Conservation (phyloP, 2,113 vertebrate species). For the Pedionomus torquatus region DNA sequence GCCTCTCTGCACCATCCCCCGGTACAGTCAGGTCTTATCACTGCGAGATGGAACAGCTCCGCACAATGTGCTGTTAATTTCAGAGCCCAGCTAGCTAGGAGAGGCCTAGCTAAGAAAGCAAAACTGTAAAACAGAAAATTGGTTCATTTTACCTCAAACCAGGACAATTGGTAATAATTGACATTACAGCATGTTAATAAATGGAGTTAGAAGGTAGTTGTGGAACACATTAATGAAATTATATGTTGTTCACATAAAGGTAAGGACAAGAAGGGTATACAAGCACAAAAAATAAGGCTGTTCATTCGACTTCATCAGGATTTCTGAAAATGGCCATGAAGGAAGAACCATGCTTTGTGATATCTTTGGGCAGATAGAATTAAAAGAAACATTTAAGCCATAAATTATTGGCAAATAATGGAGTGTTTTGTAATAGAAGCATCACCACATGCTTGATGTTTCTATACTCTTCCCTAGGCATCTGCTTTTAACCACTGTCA, state of each 20-base stretch:
- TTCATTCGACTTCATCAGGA: background rate
- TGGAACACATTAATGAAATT: background rate
- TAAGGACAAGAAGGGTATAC: background rate
- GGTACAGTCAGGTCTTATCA: too few species aligned
- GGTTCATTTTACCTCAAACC: too few species aligned
- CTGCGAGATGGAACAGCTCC: too few species aligned
- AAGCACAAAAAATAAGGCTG: background rate
- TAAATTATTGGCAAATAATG: background rate
- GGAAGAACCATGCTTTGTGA: background rate
- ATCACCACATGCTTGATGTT: background rate
- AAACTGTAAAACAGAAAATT: too few species aligned
- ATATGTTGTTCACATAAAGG: background rate
- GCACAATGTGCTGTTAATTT: too few species aligned
- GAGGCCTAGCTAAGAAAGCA: too few species aligned
- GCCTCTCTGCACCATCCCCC: too few species aligned
- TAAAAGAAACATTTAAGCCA: background rate
- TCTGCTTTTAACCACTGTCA: background rate
- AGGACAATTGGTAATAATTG: too few species aligned
- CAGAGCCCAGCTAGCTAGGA: too few species aligned
- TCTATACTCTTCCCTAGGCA: background rate
- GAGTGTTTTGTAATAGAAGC: background rate
- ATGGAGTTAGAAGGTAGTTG: background rate
- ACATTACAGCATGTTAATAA: background rate
- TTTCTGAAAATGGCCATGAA: background rate
- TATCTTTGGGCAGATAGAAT: background rate